Evolutionary conservation across 2,113 vertebrate genomes (phyloP).

Genomic region (Grantiella picta): DNA sequence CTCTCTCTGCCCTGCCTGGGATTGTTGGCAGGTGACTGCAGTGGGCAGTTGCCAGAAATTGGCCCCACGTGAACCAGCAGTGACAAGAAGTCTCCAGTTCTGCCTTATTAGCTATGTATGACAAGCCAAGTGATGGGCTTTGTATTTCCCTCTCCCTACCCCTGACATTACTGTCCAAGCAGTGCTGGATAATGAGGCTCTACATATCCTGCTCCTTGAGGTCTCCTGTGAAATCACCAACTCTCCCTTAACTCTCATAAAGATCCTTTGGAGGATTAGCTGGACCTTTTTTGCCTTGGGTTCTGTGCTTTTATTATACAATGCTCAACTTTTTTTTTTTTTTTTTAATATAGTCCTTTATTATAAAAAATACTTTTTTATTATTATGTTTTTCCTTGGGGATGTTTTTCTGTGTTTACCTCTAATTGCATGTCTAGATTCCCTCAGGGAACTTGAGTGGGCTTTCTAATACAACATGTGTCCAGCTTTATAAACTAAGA

Average conservation of each 20-base stretch:
- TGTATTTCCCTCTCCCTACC: neutral
- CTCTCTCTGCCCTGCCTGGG: neutral
- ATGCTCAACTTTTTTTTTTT: neutral
- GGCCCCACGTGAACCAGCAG: neutral
- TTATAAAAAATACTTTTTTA: conserved; percentile 41
- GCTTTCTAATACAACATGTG: neutral
- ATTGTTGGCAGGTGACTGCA: neutral
- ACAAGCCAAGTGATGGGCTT: neutral
- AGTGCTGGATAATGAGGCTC: conserved; percentile 15
- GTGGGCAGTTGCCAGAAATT: neutral
- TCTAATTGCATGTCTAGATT: conserved; percentile 42
- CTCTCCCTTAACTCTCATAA: neutral
- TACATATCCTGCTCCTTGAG: neutral
- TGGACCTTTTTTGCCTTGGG: conserved; percentile 46
- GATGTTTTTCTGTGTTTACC: conserved; percentile 17
- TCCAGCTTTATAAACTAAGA: neutral
- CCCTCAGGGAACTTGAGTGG: neutral
- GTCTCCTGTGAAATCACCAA: conserved; percentile 1
- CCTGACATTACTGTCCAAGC: neutral
- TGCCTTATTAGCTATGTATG: conserved; percentile 5
- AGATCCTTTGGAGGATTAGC: conserved; percentile 17
- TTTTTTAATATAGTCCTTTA: conserved; percentile 49
- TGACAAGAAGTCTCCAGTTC: neutral
- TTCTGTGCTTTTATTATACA: conserved; percentile 52
- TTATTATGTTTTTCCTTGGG: conserved; percentile 32